Conservation (phyloP, 2,113 vertebrate species). For the Xyliphius kryptos region DNA sequence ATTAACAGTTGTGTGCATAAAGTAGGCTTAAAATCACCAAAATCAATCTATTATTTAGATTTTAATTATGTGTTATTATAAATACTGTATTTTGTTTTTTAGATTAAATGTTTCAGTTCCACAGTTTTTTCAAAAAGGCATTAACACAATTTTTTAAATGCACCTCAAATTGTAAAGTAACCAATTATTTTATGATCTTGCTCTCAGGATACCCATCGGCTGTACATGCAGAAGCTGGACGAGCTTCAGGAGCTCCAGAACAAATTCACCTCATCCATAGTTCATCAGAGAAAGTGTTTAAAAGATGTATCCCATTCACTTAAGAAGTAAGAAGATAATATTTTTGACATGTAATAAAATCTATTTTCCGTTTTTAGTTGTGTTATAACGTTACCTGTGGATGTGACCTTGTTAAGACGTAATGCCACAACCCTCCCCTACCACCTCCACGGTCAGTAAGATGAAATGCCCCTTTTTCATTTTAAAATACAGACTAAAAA, state of each 20-base stretch:
- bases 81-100: too few species aligned
- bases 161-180: neutral
- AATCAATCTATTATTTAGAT: too few species aligned
- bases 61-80: too few species aligned
- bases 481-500: slow-evolving; percentile 63
- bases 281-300: slow-evolving; percentile 70
- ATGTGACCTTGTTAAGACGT: neutral
- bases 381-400: neutral
- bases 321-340: slow-evolving; percentile 60
- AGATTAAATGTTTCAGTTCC: too few species aligned
- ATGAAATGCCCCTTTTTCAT: neutral
- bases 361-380: too few species aligned
- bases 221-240: slow-evolving; percentile 82
- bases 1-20: too few species aligned
- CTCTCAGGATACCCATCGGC: slow-evolving; percentile 76
- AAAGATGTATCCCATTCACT: slow-evolving; percentile 68
- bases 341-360: neutral
- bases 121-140: too few species aligned
- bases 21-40: too few species aligned
- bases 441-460: neutral
- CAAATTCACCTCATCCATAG: slow-evolving; percentile 70
- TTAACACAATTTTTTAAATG: too few species aligned
- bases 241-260: slow-evolving; percentile 84
- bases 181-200: neutral
- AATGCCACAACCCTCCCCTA: too few species aligned